Evolutionary conservation across 2,888 invertebrate genomes (phyloP), one percentile per base, ranked within the genome.

Genomic region (Drosophila putrida): DNA sequence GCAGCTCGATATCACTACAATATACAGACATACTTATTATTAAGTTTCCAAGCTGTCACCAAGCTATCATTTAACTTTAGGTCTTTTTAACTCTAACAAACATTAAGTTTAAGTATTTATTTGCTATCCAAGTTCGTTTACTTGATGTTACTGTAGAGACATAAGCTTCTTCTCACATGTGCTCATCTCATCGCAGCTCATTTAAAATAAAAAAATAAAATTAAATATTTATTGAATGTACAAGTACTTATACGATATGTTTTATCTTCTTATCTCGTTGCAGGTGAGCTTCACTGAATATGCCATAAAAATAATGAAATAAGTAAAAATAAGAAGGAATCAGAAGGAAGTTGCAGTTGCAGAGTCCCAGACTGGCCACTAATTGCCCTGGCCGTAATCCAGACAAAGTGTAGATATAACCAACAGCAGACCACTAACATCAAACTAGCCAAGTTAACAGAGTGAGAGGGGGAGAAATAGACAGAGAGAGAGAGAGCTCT

Each of bases 221-320:
- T 10, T 13, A 4, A 36, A 43, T 60, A 49, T 35, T 51, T 51
- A 65, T 46, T n/a, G 46, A 44, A 36, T 15, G 8, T 15, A 28
- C 35, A 57, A 46, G 57, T 46, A 36, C 57, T 57, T 11, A 46
- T 46, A 35, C 13, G 4, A 27, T 36, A 28, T 46, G 35, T 35
- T 25, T 44, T 28, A 13, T 61, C 10, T 38, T 43, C 15, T 15
- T 49, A 35, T 68, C 62, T 77, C 47, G 27, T 77, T 76, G 28
- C 78, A 72, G 76, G 78, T 75, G 57, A 66, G 75, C 36, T 13
- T 8, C 25, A 47, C 4, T 46, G 50, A 33, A 54, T 38, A 28
- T 31, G 51, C 35, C 25, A 55, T 46, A 15, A 57, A 28, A 57
- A 44, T 20, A 20, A 1, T n/a, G n/a, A n/a, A n/a, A n/a, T n/a